These are phyloP conservation scores for Oxygymnocypris stewartii DNA, from an alignment of 2,113 vertebrate species.

Conservation along the genomic window DNA sequence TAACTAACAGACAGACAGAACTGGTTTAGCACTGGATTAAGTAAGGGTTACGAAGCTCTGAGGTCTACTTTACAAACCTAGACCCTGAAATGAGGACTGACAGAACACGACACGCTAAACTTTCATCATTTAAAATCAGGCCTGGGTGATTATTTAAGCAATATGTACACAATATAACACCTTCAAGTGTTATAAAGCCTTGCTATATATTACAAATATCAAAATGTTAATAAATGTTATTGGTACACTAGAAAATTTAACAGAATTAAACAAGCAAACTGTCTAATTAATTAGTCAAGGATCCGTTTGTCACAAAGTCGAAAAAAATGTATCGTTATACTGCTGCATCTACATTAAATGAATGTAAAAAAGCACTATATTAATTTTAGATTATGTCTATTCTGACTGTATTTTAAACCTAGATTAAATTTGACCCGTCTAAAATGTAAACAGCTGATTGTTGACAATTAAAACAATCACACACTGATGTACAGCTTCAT, in stretches of 20 bases:
- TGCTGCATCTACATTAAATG: neutral
- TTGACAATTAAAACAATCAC: neutral
- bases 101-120: neutral
- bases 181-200: neutral
- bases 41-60: constrained; percentile 53
- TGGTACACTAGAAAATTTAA: neutral
- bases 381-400: neutral
- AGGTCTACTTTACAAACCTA: neutral
- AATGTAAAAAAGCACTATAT: neutral
- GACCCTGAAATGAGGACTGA: neutral
- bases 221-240: neutral
- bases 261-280: neutral
- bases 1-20: constrained; percentile 1
- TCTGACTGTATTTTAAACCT: neutral
- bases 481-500: too few relatives aligned
- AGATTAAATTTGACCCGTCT: neutral
- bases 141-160: neutral
- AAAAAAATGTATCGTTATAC: neutral
- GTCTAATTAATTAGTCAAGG: neutral
- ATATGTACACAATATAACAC: neutral
- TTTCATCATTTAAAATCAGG: neutral
- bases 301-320: too few relatives aligned
- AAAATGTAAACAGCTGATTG: neutral
- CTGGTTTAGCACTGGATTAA: constrained; percentile 58
- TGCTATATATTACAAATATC: neutral